These are phyloP conservation scores for Gopherus evgoodei DNA, from an alignment of 2,113 vertebrate species.

Conservation along the genomic window DNA sequence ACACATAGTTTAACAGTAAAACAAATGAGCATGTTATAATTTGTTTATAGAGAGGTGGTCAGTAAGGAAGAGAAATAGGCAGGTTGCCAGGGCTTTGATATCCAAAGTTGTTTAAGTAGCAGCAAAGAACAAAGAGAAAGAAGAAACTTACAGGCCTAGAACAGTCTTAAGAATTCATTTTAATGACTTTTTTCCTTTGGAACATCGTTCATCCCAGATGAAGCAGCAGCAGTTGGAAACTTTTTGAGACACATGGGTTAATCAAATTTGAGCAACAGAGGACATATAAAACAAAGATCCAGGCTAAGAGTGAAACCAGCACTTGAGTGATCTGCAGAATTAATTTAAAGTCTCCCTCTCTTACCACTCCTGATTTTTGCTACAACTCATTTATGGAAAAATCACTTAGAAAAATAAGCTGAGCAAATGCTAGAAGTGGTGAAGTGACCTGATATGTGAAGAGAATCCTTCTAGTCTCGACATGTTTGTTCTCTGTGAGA, in stretches of 20 bases:
- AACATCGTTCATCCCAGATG: accelerated
- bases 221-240: background rate
- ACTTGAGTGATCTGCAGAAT: background rate
- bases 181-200: background rate
- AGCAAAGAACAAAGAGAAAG: background rate
- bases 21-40: background rate
- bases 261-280: accelerated
- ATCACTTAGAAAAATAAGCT: background rate
- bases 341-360: background rate
- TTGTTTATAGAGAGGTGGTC: background rate
- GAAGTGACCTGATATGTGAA: background rate
- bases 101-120: background rate
- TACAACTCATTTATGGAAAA: too few relatives aligned
- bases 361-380: too few relatives aligned
- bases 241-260: background rate
- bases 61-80: background rate
- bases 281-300: background rate
- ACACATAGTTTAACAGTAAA: background rate
- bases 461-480: background rate
- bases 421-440: background rate
- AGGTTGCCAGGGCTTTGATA: background rate
- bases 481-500: background rate
- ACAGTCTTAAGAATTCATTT: background rate
- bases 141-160: background rate
- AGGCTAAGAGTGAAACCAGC: background rate